These are phyloP conservation scores for Petrophora chlorosata DNA, from an alignment of 2,888 invertebrate species.

Conservation along the genomic window DNA sequence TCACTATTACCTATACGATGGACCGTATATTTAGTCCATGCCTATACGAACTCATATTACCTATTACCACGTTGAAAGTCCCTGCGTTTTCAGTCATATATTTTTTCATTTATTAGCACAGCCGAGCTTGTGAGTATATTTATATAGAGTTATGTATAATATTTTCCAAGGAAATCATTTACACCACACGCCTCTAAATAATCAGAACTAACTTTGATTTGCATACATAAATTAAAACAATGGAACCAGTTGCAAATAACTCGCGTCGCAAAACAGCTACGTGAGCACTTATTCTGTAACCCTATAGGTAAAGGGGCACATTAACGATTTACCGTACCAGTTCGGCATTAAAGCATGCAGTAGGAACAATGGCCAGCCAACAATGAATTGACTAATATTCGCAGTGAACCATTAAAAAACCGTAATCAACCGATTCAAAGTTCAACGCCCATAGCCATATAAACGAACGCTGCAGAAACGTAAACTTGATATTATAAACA, in stretches of 20 bases:
- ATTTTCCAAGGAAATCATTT: no score
- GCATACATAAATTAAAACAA: conserved; percentile 13
- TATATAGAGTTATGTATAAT: no score
- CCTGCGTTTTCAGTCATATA: no score
- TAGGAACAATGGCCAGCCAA: conserved; percentile 50
- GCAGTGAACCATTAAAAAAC: conserved; percentile 72
- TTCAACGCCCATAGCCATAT: conserved; percentile 67
- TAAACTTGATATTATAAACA: conserved; percentile 77
- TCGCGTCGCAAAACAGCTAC: background rate
- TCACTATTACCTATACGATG: no score
- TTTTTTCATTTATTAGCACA: no score
- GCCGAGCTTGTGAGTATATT: background rate
- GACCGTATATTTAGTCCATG: no score
- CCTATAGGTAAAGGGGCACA: conserved; percentile 14
- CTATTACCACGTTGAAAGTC: no score
- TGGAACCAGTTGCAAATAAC: conserved; percentile 16
- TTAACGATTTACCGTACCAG: conserved; percentile 37
- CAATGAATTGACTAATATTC: conserved; percentile 69
- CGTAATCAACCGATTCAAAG: conserved; percentile 76
- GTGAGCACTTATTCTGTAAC: conserved; percentile 7
- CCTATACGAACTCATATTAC: no score
- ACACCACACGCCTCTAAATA: background rate
- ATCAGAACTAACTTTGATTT: conserved; percentile 9
- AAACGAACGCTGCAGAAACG: conserved; percentile 59
- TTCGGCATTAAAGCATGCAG: conserved; percentile 23